A percentile compares a stretch with the other conserved stretches of the same genome.
Conservation (phyloP, 2,888 invertebrate genomes). For the Macroteleia sp. region DNA sequence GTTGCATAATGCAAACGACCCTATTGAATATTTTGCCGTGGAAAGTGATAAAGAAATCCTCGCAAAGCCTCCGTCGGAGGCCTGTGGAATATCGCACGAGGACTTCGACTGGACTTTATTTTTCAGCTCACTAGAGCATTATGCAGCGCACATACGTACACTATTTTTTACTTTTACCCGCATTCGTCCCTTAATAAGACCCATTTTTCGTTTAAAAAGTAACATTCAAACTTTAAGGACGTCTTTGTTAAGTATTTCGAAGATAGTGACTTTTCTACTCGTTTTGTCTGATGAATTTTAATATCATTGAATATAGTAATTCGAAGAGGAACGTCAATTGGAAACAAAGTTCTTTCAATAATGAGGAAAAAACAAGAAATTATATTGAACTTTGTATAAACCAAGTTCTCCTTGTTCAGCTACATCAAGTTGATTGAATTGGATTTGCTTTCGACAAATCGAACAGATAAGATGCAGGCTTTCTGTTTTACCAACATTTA, state of each 20-base stretch:
- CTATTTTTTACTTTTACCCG: constrained; percentile 46
- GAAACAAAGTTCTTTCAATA: no score
- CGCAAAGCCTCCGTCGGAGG: constrained; percentile 72
- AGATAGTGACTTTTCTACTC: constrained; percentile 1
- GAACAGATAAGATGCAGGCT: no score
- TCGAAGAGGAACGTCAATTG: no score
- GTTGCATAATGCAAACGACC: constrained; percentile 79
- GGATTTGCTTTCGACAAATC: no score
- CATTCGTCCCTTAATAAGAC: constrained; percentile 6
- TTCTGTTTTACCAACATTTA: no score
- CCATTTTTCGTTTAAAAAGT: constrained; percentile 1
- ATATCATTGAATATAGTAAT: background rate
- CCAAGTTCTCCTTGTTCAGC: no score
- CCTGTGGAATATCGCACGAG: constrained; percentile 73
- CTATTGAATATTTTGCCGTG: constrained; percentile 79
- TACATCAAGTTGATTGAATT: no score
- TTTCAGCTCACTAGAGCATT: constrained; percentile 56
- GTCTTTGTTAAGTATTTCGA: background rate
- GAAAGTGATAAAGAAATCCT: constrained; percentile 80
- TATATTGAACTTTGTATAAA: no score
- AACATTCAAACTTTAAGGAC: constrained; percentile 20
- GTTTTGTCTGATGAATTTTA: constrained; percentile 11
- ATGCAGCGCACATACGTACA: constrained; percentile 48
- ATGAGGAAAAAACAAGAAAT: no score
- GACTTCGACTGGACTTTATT: constrained; percentile 57